A percentile compares a stretch with the other conserved stretches of the same genome.
Conservation (phyloP, 2,888 invertebrate species). For the Ischnura elegans region DNA sequence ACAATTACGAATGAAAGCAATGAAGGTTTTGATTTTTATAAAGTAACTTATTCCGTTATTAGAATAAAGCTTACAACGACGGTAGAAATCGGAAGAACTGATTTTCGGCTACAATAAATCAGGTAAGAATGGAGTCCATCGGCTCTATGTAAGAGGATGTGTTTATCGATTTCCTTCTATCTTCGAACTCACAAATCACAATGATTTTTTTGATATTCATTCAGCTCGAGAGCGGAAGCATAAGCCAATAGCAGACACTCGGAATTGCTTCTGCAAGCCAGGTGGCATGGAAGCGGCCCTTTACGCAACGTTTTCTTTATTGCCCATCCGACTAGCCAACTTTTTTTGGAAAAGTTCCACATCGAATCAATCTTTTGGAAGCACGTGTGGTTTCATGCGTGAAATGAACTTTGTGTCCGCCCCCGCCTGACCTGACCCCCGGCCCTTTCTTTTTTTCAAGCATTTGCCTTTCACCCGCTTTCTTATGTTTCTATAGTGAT, state of each 20-base stretch:
- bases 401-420: neutral
- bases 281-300: conserved; percentile 5
- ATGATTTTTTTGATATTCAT: neutral
- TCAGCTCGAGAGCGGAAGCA: neutral
- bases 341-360: conserved; percentile 10
- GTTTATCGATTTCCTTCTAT: neutral
- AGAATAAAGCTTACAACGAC: neutral
- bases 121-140: no score
- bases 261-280: neutral
- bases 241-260: neutral
- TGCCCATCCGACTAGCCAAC: neutral
- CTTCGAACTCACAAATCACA: neutral
- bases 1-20: no score
- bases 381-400: neutral
- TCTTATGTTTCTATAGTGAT: neutral
- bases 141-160: neutral
- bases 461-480: neutral
- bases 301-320: neutral
- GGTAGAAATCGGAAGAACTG: neutral
- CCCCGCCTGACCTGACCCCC: neutral
- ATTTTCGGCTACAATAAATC: no score
- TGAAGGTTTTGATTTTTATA: no score
- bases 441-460: neutral
- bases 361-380: conserved; percentile 10
- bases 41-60: no score